Evolutionary conservation across 2,888 invertebrate species (phyloP), one percentile per base, ranked within the genome.

Genomic region (Mesoligia furuncula): DNA sequence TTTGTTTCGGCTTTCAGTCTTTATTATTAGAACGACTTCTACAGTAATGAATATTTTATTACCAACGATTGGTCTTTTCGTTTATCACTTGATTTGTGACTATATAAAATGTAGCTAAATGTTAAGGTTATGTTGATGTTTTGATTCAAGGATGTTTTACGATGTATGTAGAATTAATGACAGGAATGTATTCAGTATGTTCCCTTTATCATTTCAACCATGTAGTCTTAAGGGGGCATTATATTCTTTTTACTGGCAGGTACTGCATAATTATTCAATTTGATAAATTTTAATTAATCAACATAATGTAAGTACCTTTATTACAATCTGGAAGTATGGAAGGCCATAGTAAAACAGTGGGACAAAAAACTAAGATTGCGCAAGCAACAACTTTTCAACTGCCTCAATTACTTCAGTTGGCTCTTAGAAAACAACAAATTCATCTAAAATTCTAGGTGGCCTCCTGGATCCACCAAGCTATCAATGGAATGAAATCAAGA

Each of bases 81-180:
- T 67, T n/a, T 27, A 78, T 42, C n/a, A 62, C 51, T 65, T 77
- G 7, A 75, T 48, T 79, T 9, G 36, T 66, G 54, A 71, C 71
- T 51, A 75, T 54, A 11, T 66, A 69, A 75, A 79, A 80, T 73
- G 48, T 85, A 88, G 70, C 77, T 85, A 87, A 73, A 81, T 86
- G 86, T 86, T 95, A 94, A 96, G 96, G 96, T 96, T 96, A 96
- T 96, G 96, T 96, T 96, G 95, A 96, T 96, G 96, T 96, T 96
- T 96, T 96, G 96, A 90, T 95, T 93, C 88, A 88, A 90, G 89
- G 91, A 91, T 92, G 90, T 89, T 88, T 11, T 78, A 81, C 54
- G 83, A 83, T 82, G 85, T 77, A 77, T 67, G 57, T 75, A 66
- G 72, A 74, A 87, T 65, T 81, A 76, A 68, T 85, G 76, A 80